Evolutionary conservation across 1,140 invertebrate genomes (phyloP).

Genomic region (Bombus turneri): DNA sequence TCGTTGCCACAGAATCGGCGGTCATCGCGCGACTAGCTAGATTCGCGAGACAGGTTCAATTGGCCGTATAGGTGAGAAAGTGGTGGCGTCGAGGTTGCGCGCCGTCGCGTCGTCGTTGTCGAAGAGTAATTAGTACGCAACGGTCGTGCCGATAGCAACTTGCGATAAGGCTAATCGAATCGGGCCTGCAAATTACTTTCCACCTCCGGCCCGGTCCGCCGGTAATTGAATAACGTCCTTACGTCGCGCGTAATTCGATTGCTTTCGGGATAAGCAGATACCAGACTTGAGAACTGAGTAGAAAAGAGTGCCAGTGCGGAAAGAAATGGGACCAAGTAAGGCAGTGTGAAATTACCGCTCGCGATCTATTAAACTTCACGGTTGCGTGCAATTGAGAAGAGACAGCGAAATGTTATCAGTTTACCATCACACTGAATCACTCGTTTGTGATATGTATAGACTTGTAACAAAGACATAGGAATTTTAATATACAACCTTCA

Average conservation of each 20-base stretch:
- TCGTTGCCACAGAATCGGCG: background rate
- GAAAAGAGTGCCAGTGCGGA: background rate
- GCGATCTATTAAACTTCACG: background rate
- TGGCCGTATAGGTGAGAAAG: slow-evolving; percentile 20
- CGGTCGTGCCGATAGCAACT: slow-evolving; percentile 52
- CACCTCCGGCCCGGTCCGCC: slow-evolving; percentile 43
- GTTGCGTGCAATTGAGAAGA: background rate
- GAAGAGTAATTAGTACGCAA: slow-evolving; percentile 60
- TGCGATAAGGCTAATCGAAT: slow-evolving; percentile 63
- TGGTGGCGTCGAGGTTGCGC: background rate
- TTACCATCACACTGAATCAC: too few species aligned
- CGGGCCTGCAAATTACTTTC: slow-evolving; percentile 60
- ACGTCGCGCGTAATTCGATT: slow-evolving; percentile 58
- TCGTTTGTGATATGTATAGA: too few species aligned
- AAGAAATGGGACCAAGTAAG: slow-evolving; percentile 16
- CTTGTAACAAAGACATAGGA: too few species aligned
- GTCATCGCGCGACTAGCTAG: background rate
- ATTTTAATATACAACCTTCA: too few species aligned
- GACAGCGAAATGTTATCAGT: too few species aligned
- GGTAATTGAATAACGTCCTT: slow-evolving; percentile 62
- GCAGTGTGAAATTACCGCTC: slow-evolving; percentile 1
- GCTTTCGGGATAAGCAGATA: slow-evolving; percentile 60
- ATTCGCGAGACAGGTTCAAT: background rate
- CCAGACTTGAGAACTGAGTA: slow-evolving; percentile 43
- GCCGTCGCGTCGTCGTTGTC: slow-evolving; percentile 40